Base-by-base conservation (phyloP, 1,140 invertebrate genomes). In the Drosophila ogumai region DNA sequence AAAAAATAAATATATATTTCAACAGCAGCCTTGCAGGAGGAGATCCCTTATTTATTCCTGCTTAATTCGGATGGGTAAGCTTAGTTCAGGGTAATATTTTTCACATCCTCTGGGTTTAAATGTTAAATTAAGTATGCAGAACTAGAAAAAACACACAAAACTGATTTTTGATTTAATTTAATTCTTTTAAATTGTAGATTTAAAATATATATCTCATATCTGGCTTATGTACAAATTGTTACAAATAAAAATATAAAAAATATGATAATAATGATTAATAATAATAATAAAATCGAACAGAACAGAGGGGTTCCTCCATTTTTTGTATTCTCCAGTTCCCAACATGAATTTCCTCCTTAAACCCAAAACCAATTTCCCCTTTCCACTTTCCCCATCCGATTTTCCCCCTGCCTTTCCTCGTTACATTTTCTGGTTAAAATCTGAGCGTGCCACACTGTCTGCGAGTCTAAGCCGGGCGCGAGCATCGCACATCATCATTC, bases 401-500 rank as follows among this genome's bases (percentile, higher is more conserved):
- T 6, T 28, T n/a, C 3, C n/a, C 34, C 25, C 25, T 5, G 22
- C 15, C 15, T 31, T 15, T 19, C 13, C 32, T 15, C 31, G 17
- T 36, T 36, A n/a, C 52, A 55, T 55, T 55, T 67, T 55, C 36
- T 36, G 63, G 31, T 36, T 67, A 54, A 69, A 68, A 69, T 69
- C 66, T 31, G 66, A 67, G 28, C 25, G 57, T 57, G 60, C 43
- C 25, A 47, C 55, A 28, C 6, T 74, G 50, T 41, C 40, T 44
- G n/a, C 19, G 25, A 49, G 54, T 67, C 74, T 76, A 67, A 76
- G 65, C 65, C 58, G 6, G 12, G 15, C 32, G 32, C n/a, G 43
- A 52, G 19, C 38, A 44, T 68, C 65, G 65, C 65, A 65, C 63
- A 69, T 69, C 74, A 56, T 57, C 66, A 52, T 71, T 63, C 54